phyloP scores from a whole-genome alignment of 1,140 invertebrate genomes.

The Heliconius nattereri region DNA sequence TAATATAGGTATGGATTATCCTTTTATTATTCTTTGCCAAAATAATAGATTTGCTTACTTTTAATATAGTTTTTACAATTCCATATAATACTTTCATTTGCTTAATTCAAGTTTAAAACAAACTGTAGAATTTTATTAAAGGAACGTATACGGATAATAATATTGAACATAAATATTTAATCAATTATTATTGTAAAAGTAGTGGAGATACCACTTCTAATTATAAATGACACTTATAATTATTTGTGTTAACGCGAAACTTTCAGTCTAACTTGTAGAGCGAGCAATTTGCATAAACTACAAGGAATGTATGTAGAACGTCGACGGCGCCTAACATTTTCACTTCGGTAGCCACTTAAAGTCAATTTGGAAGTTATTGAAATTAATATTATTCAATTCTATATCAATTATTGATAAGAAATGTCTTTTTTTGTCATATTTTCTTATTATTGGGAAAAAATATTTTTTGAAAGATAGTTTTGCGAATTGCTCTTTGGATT shows the following conservation, averaged over 20 bases:
- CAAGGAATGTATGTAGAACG: slow-evolving; percentile 6
- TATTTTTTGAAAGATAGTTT: too few relatives aligned
- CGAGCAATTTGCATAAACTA: slow-evolving; percentile 10
- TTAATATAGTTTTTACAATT: too few relatives aligned
- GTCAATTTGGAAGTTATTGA: not conserved
- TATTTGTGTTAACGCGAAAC: not conserved
- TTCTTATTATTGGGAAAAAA: not conserved
- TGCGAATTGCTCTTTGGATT: too few relatives aligned
- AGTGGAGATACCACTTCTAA: not conserved
- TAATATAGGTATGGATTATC: too few relatives aligned
- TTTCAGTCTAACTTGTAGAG: not conserved
- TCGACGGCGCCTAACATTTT: slow-evolving; percentile 24
- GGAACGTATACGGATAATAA: too few relatives aligned
- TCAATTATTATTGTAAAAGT: too few relatives aligned
- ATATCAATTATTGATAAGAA: not conserved
- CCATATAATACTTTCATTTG: too few relatives aligned
- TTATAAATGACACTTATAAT: not conserved
- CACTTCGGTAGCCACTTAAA: slow-evolving; percentile 16
- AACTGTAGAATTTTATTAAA: not conserved
- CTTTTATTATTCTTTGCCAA: too few relatives aligned
- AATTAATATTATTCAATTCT: not conserved
- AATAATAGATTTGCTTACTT: too few relatives aligned
- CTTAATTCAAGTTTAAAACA: not conserved
- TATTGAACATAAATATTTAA: too few relatives aligned
- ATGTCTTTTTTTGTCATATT: not conserved